Conservation (phyloP, 2,888 invertebrate genomes). For the Caenorhabditis zanzibari region DNA sequence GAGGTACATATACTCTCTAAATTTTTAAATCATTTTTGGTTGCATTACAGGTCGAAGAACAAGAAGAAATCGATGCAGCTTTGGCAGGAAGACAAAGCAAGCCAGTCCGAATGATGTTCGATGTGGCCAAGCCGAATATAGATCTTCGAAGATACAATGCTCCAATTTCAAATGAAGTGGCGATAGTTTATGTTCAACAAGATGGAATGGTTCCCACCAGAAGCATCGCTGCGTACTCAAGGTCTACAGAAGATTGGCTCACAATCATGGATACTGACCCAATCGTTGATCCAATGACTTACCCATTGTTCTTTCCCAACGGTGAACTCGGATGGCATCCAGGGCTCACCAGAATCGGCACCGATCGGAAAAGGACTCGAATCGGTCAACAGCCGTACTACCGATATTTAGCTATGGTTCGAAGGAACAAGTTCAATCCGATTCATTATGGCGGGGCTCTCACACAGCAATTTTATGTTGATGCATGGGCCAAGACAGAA, state of each 20-base stretch:
- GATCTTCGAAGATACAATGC: slow-evolving; percentile 69
- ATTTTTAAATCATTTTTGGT: neutral
- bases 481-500: slow-evolving; percentile 79
- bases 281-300: slow-evolving; percentile 84
- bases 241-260: slow-evolving; percentile 14
- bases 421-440: slow-evolving; percentile 72
- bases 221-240: slow-evolving; percentile 82
- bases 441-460: slow-evolving; percentile 76
- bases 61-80: slow-evolving; percentile 1
- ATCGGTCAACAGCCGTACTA: slow-evolving; percentile 16
- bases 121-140: slow-evolving; percentile 3
- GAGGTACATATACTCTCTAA: neutral
- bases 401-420: neutral
- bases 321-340: slow-evolving; percentile 73
- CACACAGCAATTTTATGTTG: slow-evolving; percentile 83
- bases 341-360: neutral
- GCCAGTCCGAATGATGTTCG: slow-evolving; percentile 51
- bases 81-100: neutral
- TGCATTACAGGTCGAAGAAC: neutral
- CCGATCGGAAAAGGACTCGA: neutral
- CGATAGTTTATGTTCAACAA: slow-evolving; percentile 67
- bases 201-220: slow-evolving; percentile 66
- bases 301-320: slow-evolving; percentile 83
- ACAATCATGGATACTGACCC: slow-evolving; percentile 80
- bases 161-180: slow-evolving; percentile 70